Evolutionary conservation across 2,888 invertebrate species (phyloP), one percentile per base, ranked within the genome.

Genomic region (Heliothis peltigera): DNA sequence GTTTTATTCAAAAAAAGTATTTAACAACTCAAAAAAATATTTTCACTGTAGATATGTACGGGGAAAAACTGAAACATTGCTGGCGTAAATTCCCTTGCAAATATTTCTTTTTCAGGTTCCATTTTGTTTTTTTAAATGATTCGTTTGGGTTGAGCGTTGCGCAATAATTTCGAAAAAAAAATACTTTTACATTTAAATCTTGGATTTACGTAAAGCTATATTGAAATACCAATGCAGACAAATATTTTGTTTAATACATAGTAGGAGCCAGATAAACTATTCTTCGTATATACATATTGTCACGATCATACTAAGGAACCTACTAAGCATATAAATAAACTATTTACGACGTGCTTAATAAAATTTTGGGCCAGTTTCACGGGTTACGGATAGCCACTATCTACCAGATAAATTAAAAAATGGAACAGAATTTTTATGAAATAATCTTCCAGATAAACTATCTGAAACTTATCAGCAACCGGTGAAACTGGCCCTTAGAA

Each of bases 21-120:
- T 53, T 59, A 17, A 25, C 51, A 39, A 42, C 44, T 42, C 15
- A 10, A 39, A 39, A 52, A 55, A 43, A 54, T 19, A 39, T 51
- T 57, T 59, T 58, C n/a, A 8, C 8, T 5, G 42, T 19, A 8
- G 12, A 22, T 12, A n/a, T 39, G 44, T 49, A 22, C n/a, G 8
- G 28, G 15, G 2, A 47, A 56, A 70, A 64, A 12, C 18, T 43
- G 21, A 44, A 58, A 63, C 18, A 69, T 48, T 59, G 39, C 46
- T 47, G 18, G 18, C 18, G n/a, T 44, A 47, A 55, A 17, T 64
- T 44, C 25, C n/a, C 18, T 47, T 53, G 18, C 2, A 43, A 52
- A 55, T 39, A 17, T 42, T 39, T 56, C 1, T 43, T 51, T 42
- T 43, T 43, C 8, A 1, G 7, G 15, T 22, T 19, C 12, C 21